Evolutionary conservation across 1,140 invertebrate genomes (phyloP).

Genomic region (Listronotus bonariensis): DNA sequence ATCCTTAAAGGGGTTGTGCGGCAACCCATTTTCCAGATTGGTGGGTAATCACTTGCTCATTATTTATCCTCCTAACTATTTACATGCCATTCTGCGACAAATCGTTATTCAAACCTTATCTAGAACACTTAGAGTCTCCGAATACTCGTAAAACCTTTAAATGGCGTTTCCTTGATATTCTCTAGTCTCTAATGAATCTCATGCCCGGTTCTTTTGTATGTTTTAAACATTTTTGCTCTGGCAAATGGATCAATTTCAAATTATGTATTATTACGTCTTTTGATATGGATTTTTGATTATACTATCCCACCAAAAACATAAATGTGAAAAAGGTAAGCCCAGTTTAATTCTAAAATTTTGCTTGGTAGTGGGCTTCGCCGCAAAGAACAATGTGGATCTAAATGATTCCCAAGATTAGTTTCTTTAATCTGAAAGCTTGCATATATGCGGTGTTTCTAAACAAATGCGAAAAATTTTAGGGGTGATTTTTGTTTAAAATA

Average conservation of each 20-base stretch:
- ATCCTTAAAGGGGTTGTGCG: constrained; percentile 39
- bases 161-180: constrained; percentile 38
- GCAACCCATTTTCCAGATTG: constrained; percentile 51
- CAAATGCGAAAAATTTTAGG: too few relatives aligned
- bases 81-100: constrained; percentile 44
- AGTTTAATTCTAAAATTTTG: too few relatives aligned
- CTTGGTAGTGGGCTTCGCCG: too few relatives aligned
- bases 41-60: constrained; percentile 55
- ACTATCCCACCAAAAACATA: too few relatives aligned
- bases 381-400: too few relatives aligned
- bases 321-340: too few relatives aligned
- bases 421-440: too few relatives aligned
- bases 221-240: constrained; percentile 46
- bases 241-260: constrained; percentile 37
- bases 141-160: constrained; percentile 34
- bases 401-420: too few relatives aligned
- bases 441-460: too few relatives aligned
- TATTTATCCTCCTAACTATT: constrained; percentile 51
- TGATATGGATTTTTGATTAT: constrained; percentile 13
- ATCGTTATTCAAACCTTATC: constrained; percentile 43
- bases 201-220: constrained; percentile 41
- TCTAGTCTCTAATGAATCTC: constrained; percentile 24
- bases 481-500: too few relatives aligned
- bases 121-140: constrained; percentile 30
- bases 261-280: constrained; percentile 20